Evolutionary conservation across 2,888 invertebrate genomes (phyloP), one percentile per base, ranked within the genome.

Genomic region (Priocnemis perturbator): DNA sequence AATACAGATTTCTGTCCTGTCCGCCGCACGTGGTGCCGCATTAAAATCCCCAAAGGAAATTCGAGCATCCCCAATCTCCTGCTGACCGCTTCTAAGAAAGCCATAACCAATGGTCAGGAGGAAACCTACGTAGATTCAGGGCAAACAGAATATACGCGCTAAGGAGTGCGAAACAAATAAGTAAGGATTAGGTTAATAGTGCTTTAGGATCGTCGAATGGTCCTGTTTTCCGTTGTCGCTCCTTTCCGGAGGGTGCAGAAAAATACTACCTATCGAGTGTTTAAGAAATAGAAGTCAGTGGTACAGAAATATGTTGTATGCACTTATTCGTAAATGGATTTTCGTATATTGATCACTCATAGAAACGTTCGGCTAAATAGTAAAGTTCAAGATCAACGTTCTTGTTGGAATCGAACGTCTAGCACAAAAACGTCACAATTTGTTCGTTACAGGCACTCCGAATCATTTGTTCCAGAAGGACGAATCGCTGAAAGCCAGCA

Each of bases 151-250:
- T 67, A 57, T 70, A 76, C 64, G 64, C 61, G 56, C 37, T 61
- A 64, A 74, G 75, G 74, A 73, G 76, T 60, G 65, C 67, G 71
- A 73, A 73, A 77, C 77, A 83, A 84, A 85, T 87, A 88, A 87
- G 84, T 87, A 84, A 85, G 85, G 83, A 83, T 88, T 86, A 87
- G 80, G 77, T 81, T 86, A 85, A 88, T 83, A 81, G 83, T 83
- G 81, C 81, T 87, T 87, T 87, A 87, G 84, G 82, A 81, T 73
- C 74, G 71, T 73, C 74, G 71, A 78, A 73, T 60, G 69, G 71
- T 75, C 72, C 64, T 69, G 65, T 68, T 74, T 64, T 60, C 61
- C 67, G 69, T 63, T 69, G 67, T 71, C 61, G 61, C 60, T 66
- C 72, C 69, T 71, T 23, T 62, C 26, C 65, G 56, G 71, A 67